Evolutionary conservation across 2,113 vertebrate species (phyloP).

Genomic region (Nannospalax galili): DNA sequence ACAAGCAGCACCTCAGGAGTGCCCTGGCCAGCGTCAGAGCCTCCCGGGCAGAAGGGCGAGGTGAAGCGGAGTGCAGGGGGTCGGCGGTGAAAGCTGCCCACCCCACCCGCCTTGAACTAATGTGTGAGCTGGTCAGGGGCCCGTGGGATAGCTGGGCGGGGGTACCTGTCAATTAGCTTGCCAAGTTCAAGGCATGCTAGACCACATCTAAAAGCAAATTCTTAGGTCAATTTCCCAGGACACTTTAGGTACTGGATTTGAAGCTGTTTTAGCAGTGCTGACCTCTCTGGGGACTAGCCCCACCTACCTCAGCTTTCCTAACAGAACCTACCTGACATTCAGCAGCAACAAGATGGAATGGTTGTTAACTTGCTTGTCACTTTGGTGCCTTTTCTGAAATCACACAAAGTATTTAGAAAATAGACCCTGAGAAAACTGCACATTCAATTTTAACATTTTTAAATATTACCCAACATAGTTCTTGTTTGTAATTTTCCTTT

Average conservation of each 20-base stretch:
- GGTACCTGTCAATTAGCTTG: not conserved
- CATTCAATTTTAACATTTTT: conserved; percentile 33
- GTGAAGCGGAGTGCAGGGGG: too few species aligned
- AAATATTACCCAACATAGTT: conserved; percentile 45
- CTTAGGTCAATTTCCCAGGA: not conserved
- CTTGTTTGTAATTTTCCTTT: conserved; percentile 24
- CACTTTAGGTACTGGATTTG: not conserved
- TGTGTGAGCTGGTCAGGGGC: too few species aligned
- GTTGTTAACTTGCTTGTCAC: conserved; percentile 95
- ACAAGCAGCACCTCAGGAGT: too few species aligned
- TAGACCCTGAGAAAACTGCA: conserved; percentile 28
- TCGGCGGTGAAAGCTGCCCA: too few species aligned
- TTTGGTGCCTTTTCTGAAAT: conserved; percentile 93
- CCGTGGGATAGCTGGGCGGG: too few species aligned
- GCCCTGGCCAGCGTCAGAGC: too few species aligned
- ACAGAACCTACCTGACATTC: conserved; percentile 90
- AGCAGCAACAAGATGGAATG: conserved; percentile 90
- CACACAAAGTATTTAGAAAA: conserved; percentile 60
- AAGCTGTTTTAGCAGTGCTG: not conserved
- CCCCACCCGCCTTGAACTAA: too few species aligned
- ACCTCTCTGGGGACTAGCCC: not conserved
- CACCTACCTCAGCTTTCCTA: not conserved
- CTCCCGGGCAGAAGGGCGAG: too few species aligned
- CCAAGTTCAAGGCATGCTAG: not conserved
- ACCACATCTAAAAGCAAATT: not conserved